Evolutionary conservation across 2,888 invertebrate species (phyloP), one percentile per base, ranked within the genome.

Genomic region (Chelonus formosanus): DNA sequence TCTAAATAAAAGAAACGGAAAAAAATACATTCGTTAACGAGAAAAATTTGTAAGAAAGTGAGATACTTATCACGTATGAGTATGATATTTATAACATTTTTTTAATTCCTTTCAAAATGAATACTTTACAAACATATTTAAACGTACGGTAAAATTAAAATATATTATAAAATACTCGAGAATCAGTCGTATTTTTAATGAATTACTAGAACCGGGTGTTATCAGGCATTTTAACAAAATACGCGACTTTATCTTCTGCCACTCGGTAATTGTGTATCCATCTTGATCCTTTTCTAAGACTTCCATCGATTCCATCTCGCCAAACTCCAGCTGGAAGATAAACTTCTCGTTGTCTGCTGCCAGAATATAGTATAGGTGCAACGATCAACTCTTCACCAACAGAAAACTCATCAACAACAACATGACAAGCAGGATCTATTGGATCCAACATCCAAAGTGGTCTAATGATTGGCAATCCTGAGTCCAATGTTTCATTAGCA

Each of bases 271-370:
- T 92, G 80, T 95, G 95, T 80, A 96, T 92, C 96, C 95, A 96
- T 69, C 95, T 89, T 72, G 91, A 94, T 1, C 96, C 96, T 78
- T 95, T 95, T 44, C 94, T 88, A 50, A 93, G 86, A 34, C 93
- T 94, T 0, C 92, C 92, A 80, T 95, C 94, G 73, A 95, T 93
- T 8, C 95, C 95, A 78, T 97, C 96, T 78, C 91, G 92, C 97
- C 97, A 97, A 0, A 95, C 92, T 0, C 97, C 98, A 35, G 91
- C 91, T 0, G 96, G 96, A 36, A 96, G 86, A 80, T 96, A 96
- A 65, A 97, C 92, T 86, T 92, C 96, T 70, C 92, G 87, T 71
- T 90, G 89, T 36, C 90, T 89, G 48, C 89, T 87, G 0, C 91
- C 91, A 0, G 89, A 87, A 60, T 90, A 86, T 43, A 96, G 82